phyloP scores from a whole-genome alignment of 2,888 invertebrate species.

The Elysia crispata region DNA sequence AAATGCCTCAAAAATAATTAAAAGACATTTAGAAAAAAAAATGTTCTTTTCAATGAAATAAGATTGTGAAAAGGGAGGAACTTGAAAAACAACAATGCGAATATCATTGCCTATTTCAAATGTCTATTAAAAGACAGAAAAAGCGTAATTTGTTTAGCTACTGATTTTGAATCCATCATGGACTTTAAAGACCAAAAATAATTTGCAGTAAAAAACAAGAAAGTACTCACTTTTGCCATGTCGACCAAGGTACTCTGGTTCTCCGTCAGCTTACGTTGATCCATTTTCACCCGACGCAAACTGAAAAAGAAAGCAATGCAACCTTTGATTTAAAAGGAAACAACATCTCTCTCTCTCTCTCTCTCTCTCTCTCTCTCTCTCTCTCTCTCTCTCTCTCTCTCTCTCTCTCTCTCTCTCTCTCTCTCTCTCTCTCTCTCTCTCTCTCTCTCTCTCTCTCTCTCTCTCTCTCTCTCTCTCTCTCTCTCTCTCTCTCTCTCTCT shows the following conservation, averaged over 20 bases:
- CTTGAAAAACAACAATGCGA: too few species aligned
- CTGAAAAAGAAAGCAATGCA: conserved; percentile 79
- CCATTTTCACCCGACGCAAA: conserved; percentile 99
- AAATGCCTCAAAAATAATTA: too few species aligned
- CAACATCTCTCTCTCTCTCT: conserved; percentile 13
- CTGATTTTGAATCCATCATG: too few species aligned
- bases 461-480: conserved; percentile 6
- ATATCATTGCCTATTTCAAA: too few species aligned
- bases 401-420: conserved; percentile 38
- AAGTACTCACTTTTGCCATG: conserved; percentile 95
- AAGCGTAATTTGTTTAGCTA: too few species aligned
- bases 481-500: not conserved
- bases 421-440: conserved; percentile 34
- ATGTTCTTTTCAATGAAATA: too few species aligned
- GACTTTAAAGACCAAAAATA: too few species aligned
- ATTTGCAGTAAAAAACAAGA: not conserved
- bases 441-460: conserved; percentile 25
- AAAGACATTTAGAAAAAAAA: too few species aligned
- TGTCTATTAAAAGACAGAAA: too few species aligned
- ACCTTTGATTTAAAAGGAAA: conserved; percentile 76
- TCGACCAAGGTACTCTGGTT: conserved; percentile 99
- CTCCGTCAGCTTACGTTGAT: conserved; percentile 99
- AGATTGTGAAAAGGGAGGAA: too few species aligned
- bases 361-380: conserved; percentile 17
- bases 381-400: conserved; percentile 21